Conservation (phyloP, 2,888 invertebrate species). For the Nematopogon swammerdamellus region DNA sequence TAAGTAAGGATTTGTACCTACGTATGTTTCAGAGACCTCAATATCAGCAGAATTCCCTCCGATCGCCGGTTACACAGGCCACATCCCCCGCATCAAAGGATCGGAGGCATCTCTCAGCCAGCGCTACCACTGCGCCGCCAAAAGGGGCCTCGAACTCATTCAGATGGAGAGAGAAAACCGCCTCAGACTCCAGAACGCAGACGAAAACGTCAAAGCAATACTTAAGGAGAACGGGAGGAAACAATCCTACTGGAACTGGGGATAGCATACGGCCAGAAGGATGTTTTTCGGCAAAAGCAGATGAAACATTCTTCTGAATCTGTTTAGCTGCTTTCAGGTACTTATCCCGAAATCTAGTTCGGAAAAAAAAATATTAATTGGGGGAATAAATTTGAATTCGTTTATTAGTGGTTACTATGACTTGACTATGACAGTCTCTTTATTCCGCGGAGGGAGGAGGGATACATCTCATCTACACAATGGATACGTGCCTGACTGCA, state of each 20-base stretch:
- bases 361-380: too few relatives aligned
- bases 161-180: slow-evolving; percentile 53
- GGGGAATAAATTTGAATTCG: not conserved
- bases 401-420: too few relatives aligned
- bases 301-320: slow-evolving; percentile 40
- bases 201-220: slow-evolving; percentile 33
- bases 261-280: slow-evolving; percentile 55
- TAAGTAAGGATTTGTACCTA: too few relatives aligned
- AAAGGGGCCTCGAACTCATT: slow-evolving; percentile 58
- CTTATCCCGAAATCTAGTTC: too few relatives aligned
- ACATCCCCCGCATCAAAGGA: slow-evolving; percentile 66
- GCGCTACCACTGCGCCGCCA: slow-evolving; percentile 64
- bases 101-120: slow-evolving; percentile 67
- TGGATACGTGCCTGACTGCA: too few relatives aligned
- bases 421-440: too few relatives aligned
- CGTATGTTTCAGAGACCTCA: slow-evolving; percentile 51
- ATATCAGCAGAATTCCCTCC: slow-evolving; percentile 67
- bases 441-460: too few relatives aligned
- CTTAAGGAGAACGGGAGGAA: slow-evolving; percentile 39
- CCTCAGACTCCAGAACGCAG: slow-evolving; percentile 35
- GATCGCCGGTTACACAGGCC: slow-evolving; percentile 71
- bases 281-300: slow-evolving; percentile 49
- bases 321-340: not conserved
- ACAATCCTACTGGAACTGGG: slow-evolving; percentile 49
- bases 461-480: too few relatives aligned